Evolutionary conservation across 1,140 invertebrate genomes (phyloP), one percentile per base, ranked within the genome.

Genomic region (Nixonia krombeini): DNA sequence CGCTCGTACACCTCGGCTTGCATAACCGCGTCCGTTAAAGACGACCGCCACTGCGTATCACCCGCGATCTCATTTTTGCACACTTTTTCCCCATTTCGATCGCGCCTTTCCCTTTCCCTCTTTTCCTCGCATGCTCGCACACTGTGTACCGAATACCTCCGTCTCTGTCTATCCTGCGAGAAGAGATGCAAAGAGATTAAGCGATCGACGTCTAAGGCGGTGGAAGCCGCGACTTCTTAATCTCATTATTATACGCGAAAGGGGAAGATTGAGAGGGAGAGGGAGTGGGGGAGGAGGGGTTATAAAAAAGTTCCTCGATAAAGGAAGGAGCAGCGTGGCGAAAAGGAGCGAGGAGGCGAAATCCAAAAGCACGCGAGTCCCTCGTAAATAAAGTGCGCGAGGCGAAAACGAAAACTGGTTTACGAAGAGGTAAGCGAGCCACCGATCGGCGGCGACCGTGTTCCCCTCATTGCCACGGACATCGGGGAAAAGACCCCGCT

Each of bases 401-500:
- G 56, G 52, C 45, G 52, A 72, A 62, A 71, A 63, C 63, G 56
- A 58, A 66, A 71, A 67, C 70, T 66, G 61, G 64, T 65, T 72
- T 72, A 65, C 44, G 65, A 61, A 29, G 28, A 18, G 45, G 45
- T 29, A 18, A 33, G 41, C 25, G 41, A 23, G 23, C 47, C 51
- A 61, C 67, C 56, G 52, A 65, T 65, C 40, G 61, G 50, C 33
- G 8, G 55, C 53, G 67, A 70, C 65, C 56, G 55, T 68, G 55
- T 59, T 55, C 53, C 56, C 51, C 51, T 56, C 57, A 68, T 61
- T 61, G 64, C 56, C 56, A 56, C 55, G n/a, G n/a, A n/a, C n/a
- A n/a, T n/a, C n/a, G n/a, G n/a, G n/a, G n/a, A n/a, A n/a, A n/a
- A 21, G 31, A 10, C 10, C 31, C 31, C 8, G 31, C 40, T 50